Base-by-base conservation (phyloP, 2,888 invertebrate species). In the Coelinius sp. region DNA sequence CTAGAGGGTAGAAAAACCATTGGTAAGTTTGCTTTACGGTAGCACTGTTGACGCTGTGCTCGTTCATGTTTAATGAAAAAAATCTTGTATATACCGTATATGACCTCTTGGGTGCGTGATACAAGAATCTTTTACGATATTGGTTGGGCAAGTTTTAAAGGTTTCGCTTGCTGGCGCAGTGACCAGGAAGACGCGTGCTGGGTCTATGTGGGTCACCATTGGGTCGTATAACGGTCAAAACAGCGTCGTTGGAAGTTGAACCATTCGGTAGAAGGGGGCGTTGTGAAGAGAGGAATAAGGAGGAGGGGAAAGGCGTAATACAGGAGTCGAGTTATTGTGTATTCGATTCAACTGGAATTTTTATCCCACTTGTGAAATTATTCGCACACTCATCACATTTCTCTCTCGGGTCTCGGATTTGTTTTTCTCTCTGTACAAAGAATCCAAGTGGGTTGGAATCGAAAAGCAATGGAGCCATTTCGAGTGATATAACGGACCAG, bases 211-310 rank as follows among this genome's bases (percentile, higher is more conserved):
- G 83, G 82, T 81, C 84, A 79, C 80, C 82, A 80, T 84, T 84
- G 85, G 86, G 86, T 86, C 86, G 82, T 77, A 76, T 86, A 87
- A 86, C 86, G 84, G 86, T 85, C 83, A 77, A 79, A 77, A 65
- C 78, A 77, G 77, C 27, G 22, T 44, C 22, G 31, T 59, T 46
- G 17, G n/a, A 14, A 66, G 46, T n/a, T 49, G 14, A 66, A 31
- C 27, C 10, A 31, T 25, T 14, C 25, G 25, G n/a, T 4, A 3
- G 24, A 1, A 20, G 46, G 17, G 24, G 24, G 56, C 14, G 31
- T 31, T n/a, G 27, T 6, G 56, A 17, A 27, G n/a, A n/a, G 22
- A 3, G 6, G 8, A 27, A 25, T 5, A 17, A 4, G 31, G 35
- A n/a, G 27, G 17, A 7, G n/a, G 8, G 35, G 56, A n/a, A n/a